Percentiles rank a stretch among this genome's conserved stretches.
These are phyloP conservation scores for Saccopteryx bilineata DNA, from an alignment of 2,113 vertebrate genomes.

Conservation along the genomic window DNA sequence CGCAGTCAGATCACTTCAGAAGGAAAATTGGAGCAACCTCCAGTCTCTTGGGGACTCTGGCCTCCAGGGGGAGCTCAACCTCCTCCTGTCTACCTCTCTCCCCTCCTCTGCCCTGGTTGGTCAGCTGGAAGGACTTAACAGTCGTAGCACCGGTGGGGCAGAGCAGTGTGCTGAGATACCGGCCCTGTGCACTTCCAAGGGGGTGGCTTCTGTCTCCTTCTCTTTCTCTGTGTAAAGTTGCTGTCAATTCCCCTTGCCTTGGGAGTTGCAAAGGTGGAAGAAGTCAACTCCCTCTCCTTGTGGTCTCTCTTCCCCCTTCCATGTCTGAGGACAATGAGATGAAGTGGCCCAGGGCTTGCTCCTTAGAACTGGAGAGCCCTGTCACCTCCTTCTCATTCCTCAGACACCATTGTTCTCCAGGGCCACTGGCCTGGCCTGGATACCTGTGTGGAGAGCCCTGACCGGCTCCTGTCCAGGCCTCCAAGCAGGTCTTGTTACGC, in stretches of 20 bases:
- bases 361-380: neutral
- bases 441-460: neutral
- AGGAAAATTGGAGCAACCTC: neutral
- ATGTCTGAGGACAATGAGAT: neutral
- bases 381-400: neutral
- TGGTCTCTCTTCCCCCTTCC: neutral
- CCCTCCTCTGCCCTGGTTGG: neutral
- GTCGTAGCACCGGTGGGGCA: neutral
- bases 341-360: neutral
- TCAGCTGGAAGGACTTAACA: neutral
- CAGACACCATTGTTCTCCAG: neutral
- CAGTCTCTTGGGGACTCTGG: neutral
- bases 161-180: neutral
- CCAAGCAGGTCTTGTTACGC: neutral
- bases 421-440: neutral
- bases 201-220: neutral
- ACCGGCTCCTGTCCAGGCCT: neutral
- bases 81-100: neutral
- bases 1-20: neutral
- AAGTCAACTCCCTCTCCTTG: neutral
- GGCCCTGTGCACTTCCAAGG: too few relatives aligned
- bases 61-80: neutral
- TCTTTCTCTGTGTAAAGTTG: neutral
- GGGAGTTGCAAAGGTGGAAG: neutral
- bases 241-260: neutral